These are phyloP conservation scores for Vulpes lagopus DNA, from an alignment of 2,113 vertebrate genomes.

Conservation along the genomic window DNA sequence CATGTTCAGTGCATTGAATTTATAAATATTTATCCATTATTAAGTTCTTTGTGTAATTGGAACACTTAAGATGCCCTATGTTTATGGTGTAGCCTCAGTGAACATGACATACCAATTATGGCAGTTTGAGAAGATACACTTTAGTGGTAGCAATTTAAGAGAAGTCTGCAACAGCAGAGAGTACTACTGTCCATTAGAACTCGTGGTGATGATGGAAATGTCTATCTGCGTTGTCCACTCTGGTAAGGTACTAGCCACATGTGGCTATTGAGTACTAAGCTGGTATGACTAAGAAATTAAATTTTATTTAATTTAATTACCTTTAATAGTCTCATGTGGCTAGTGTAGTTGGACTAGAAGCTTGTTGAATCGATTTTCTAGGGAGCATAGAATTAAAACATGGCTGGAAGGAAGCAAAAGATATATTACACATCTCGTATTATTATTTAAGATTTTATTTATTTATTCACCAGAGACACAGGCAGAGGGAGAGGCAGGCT, in stretches of 20 bases:
- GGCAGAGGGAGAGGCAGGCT: too few species aligned
- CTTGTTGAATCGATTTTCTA: background rate
- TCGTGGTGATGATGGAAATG: background rate
- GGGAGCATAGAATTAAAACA: slow-evolving; percentile 13
- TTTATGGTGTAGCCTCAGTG: background rate
- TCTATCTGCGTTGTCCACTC: background rate
- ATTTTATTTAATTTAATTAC: slow-evolving; percentile 49
- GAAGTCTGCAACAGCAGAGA: background rate
- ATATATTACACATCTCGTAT: background rate
- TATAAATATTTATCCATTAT: background rate
- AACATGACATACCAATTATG: background rate
- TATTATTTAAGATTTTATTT: too few species aligned
- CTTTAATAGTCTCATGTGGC: slow-evolving; percentile 11
- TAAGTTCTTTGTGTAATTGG: background rate
- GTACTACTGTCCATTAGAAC: background rate
- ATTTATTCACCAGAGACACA: too few species aligned
- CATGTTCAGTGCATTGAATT: background rate
- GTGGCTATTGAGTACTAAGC: background rate
- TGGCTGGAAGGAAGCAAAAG: background rate
- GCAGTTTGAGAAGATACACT: background rate
- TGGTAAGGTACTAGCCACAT: background rate
- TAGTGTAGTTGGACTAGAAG: background rate
- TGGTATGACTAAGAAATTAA: slow-evolving; percentile 5
- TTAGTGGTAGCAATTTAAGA: slow-evolving; percentile 6
- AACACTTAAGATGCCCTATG: background rate